Evolutionary conservation across 2,888 invertebrate species (phyloP).

Genomic region (Dicycla oo): DNA sequence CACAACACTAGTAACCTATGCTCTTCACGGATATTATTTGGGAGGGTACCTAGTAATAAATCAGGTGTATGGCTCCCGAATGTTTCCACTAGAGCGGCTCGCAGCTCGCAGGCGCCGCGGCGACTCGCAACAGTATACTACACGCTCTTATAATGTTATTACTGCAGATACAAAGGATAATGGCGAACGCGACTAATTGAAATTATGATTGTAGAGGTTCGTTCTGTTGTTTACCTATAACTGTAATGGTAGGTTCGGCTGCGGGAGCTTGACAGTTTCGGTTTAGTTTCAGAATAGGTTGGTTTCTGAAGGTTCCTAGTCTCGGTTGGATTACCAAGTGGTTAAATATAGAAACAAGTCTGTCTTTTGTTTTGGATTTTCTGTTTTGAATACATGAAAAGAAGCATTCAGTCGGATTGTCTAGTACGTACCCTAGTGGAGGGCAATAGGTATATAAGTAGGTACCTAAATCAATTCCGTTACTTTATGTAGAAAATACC

Average conservation of each 20-base stretch:
- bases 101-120: background rate
- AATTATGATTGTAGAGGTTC: constrained; percentile 22
- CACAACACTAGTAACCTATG: constrained; percentile 58
- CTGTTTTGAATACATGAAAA: too few relatives aligned
- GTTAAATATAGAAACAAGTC: too few relatives aligned
- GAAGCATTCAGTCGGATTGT: too few relatives aligned
- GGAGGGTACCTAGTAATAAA: constrained; percentile 60
- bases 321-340: too few relatives aligned
- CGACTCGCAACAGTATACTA: constrained; percentile 21
- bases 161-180: constrained; percentile 28
- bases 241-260: constrained; percentile 12
- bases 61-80: constrained; percentile 62
- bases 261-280: too few relatives aligned
- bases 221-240: constrained; percentile 33
- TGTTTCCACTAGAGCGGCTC: constrained; percentile 58
- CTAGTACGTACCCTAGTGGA: too few relatives aligned
- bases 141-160: constrained; percentile 30
- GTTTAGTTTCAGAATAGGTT: background rate
- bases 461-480: too few relatives aligned
- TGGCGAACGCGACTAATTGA: constrained; percentile 38
- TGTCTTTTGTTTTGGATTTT: too few relatives aligned
- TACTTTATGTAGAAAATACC: too few relatives aligned
- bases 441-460: too few relatives aligned
- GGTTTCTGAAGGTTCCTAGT: too few relatives aligned
- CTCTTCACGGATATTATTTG: constrained; percentile 60